Percentiles rank a stretch among this genome's conserved stretches.
These are phyloP conservation scores for Zapus hudsonius DNA, from an alignment of 2,113 vertebrate species.

Conservation along the genomic window DNA sequence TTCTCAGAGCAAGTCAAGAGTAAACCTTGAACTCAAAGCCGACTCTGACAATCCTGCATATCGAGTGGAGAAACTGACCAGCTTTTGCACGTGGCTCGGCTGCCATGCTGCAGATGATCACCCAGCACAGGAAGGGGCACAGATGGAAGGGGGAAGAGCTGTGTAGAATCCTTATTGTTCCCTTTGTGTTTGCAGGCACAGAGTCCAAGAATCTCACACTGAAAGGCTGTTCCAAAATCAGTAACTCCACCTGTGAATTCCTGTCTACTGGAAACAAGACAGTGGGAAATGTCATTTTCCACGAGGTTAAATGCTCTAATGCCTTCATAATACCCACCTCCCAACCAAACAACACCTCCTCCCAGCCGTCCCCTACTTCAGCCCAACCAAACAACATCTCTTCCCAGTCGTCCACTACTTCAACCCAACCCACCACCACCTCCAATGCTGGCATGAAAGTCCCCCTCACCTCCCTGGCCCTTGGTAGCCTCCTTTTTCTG, in stretches of 20 bases:
- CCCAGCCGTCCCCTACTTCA: no score
- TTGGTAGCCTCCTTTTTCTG: conserved; percentile 31
- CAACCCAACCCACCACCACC: not conserved
- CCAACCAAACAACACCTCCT: no score
- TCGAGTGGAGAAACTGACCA: not conserved
- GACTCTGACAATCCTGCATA: not conserved
- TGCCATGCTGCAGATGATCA: not conserved
- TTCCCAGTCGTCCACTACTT: no score
- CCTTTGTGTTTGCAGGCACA: not conserved
- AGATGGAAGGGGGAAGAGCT: accelerated
- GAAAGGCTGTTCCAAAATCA: conserved; percentile 53
- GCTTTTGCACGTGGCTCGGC: not conserved
- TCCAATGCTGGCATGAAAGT: not conserved
- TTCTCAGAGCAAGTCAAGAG: not conserved
- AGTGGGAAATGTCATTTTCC: not conserved
- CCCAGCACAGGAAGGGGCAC: not conserved
- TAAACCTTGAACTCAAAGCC: not conserved
- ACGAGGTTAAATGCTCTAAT: not conserved
- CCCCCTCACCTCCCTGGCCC: no score
- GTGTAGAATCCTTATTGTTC: not conserved
- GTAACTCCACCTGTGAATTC: not conserved
- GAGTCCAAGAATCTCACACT: accelerated
- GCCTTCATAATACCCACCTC: accelerated
- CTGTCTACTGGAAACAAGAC: not conserved
- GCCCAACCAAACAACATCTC: not conserved